Conservation (phyloP, 2,888 invertebrate genomes). For the Leptopilina drosophilae region DNA sequence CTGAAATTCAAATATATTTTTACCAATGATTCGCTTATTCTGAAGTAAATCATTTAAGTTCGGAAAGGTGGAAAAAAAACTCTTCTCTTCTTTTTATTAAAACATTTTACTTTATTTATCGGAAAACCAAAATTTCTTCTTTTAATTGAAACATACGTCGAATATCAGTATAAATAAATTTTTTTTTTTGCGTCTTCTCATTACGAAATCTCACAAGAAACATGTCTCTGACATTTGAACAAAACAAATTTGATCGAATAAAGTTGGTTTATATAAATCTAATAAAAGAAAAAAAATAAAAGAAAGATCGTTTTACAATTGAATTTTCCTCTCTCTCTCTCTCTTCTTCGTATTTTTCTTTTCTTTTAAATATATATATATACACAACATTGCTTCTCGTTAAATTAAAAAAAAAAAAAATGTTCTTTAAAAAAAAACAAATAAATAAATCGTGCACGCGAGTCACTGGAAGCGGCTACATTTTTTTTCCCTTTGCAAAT, state of each 20-base stretch:
- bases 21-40: no score
- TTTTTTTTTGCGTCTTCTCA: background rate
- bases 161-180: conserved; percentile 29
- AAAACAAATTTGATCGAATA: conserved; percentile 6
- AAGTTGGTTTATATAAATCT: background rate
- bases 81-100: conserved; percentile 55
- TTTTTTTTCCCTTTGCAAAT: conserved; percentile 24
- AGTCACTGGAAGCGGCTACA: conserved; percentile 10
- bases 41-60: background rate
- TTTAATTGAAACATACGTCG: conserved; percentile 11
- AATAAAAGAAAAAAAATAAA: background rate
- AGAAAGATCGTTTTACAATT: background rate
- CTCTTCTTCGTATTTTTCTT: background rate
- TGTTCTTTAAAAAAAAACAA: background rate
- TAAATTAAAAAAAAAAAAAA: conserved; percentile 15
- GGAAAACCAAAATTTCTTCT: background rate
- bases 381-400: conserved; percentile 27
- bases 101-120: conserved; percentile 65
- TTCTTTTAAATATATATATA: conserved; percentile 6
- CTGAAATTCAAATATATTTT: no score
- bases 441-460: conserved; percentile 23
- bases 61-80: conserved; percentile 48
- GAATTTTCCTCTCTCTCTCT: background rate
- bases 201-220: conserved; percentile 4
- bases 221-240: conserved; percentile 6